Evolutionary conservation across 2,888 invertebrate species (phyloP).

Genomic region (Hypomecis atomaria): DNA sequence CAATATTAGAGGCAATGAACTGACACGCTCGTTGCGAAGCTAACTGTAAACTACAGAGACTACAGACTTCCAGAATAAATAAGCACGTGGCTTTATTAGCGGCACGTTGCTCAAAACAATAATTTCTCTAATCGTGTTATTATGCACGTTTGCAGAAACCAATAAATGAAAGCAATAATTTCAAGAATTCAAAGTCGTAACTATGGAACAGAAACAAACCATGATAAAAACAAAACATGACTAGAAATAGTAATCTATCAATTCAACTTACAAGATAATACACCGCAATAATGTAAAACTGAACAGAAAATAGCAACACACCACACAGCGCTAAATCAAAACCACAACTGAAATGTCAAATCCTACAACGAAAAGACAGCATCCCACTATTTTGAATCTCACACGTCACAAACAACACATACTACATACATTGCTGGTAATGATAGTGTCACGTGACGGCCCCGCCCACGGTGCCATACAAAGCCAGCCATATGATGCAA

Average conservation of each 20-base stretch:
- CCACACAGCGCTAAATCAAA: constrained; percentile 9
- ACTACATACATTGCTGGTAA: constrained; percentile 25
- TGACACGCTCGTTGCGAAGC: background rate
- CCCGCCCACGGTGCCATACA: constrained; percentile 30
- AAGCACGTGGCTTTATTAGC: constrained; percentile 8
- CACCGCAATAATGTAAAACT: background rate
- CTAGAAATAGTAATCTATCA: too few species aligned
- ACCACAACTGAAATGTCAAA: constrained; percentile 5
- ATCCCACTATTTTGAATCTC: constrained; percentile 2
- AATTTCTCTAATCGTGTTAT: constrained; percentile 2
- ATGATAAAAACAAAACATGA: background rate
- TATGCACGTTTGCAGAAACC: constrained; percentile 1
- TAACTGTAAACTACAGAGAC: constrained; percentile 6
- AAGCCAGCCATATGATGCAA: constrained; percentile 38
- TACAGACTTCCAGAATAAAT: constrained; percentile 2
- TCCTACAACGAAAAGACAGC: background rate
- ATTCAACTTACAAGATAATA: background rate
- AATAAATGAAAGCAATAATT: constrained; percentile 1
- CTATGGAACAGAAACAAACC: background rate
- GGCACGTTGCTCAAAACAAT: background rate
- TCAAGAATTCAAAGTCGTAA: background rate
- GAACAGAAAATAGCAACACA: background rate
- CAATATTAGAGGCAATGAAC: constrained; percentile 12
- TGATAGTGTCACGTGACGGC: constrained; percentile 40
- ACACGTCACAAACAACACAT: constrained; percentile 10